These are phyloP conservation scores for Bovichtus variegatus DNA, from an alignment of 2,797 vertebrate species.

Conservation along the genomic window DNA sequence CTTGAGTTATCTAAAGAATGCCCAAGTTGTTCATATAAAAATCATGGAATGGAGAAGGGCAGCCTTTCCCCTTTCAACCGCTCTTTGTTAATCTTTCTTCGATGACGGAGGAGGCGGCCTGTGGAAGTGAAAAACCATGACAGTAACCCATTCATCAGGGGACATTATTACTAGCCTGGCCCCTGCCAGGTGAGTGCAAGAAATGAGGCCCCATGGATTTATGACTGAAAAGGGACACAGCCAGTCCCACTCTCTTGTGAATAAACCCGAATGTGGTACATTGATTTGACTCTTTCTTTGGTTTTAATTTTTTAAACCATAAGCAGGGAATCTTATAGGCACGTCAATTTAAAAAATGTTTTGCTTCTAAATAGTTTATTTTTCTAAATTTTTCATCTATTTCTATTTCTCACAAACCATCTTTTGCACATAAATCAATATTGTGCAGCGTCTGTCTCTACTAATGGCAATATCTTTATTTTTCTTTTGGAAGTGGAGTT, in stretches of 20 bases:
- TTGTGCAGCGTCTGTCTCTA: neutral
- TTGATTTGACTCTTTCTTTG: neutral
- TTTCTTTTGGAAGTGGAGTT: neutral
- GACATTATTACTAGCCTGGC: conserved; percentile 1
- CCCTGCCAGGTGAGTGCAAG: conserved; percentile 23
- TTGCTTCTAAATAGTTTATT: neutral
- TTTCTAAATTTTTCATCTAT: neutral
- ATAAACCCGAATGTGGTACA: neutral
- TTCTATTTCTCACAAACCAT: neutral
- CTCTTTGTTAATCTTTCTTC: neutral
- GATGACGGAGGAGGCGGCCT: neutral
- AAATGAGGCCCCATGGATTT: conserved; percentile 28
- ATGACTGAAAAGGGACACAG: conserved; percentile 12
- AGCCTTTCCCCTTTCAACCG: neutral
- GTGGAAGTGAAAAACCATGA: neutral
- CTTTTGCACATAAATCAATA: neutral
- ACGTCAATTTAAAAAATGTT: neutral
- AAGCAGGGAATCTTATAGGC: neutral
- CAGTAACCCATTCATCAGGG: conserved; percentile 30
- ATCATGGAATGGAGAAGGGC: neutral
- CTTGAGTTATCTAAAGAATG: neutral
- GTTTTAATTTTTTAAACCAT: neutral
- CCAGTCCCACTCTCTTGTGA: neutral
- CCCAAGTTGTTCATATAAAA: neutral
- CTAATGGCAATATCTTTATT: neutral